phyloP scores from a whole-genome alignment of 2,797 vertebrate species.

The Paratrypauchen microcephalus region DNA sequence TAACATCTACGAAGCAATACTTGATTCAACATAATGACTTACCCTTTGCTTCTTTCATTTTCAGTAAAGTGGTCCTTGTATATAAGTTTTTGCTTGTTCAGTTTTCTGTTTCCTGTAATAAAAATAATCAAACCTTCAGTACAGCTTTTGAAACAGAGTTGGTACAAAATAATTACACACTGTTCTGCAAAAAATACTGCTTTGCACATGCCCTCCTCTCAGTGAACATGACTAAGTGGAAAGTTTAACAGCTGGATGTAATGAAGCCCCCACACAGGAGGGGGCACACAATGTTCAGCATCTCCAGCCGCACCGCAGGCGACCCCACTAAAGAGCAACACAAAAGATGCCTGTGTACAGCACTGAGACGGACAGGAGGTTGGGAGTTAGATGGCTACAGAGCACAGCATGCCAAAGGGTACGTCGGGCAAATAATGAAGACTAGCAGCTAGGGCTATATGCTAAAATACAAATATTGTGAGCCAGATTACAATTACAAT shows the following conservation, averaged over 20 bases:
- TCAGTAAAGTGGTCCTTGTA: conserved; percentile 20
- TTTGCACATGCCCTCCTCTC: not conserved
- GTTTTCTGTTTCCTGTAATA: conserved; percentile 25
- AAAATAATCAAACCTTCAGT: not conserved
- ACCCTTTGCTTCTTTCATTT: conserved; percentile 69
- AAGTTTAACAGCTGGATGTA: conserved; percentile 32
- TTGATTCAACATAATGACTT: conserved; percentile 8
- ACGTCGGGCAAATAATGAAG: not conserved
- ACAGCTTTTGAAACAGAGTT: not conserved
- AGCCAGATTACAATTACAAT: too few species aligned
- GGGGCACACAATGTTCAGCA: conserved; percentile 11
- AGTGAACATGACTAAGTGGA: conserved; percentile 11
- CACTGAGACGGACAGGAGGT: not conserved
- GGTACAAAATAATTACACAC: not conserved
- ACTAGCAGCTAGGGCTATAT: too few species aligned
- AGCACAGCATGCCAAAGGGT: conserved; percentile 5
- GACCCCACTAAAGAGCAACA: conserved; percentile 31
- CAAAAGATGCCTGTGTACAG: conserved; percentile 34
- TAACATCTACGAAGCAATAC: too few species aligned
- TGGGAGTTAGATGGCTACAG: not conserved
- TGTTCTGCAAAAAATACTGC: not conserved
- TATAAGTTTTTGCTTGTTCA: not conserved
- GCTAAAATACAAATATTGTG: too few species aligned
- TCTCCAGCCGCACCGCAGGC: conserved; percentile 29
- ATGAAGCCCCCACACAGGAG: conserved; percentile 23